phyloP scores from a whole-genome alignment of 2,888 invertebrate species.

The Microctonus brassicae region DNA sequence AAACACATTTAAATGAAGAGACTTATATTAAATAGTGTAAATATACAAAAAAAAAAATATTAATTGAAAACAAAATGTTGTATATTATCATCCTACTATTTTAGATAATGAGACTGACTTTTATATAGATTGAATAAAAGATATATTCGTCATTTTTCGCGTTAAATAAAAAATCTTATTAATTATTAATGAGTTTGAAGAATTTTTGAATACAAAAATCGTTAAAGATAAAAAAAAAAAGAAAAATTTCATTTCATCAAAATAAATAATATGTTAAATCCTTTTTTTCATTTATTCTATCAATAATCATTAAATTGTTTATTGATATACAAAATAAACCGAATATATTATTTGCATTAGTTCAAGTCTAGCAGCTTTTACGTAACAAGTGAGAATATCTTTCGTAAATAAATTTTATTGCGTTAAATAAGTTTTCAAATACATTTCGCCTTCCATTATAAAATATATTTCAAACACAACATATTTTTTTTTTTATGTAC shows the following conservation, averaged over 20 bases:
- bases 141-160: neutral
- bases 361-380: neutral
- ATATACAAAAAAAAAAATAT: constrained; percentile 7
- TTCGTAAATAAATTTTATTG: neutral
- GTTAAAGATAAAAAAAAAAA: neutral
- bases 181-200: too few species aligned
- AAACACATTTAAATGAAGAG: neutral
- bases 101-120: constrained; percentile 65
- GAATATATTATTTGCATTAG: neutral
- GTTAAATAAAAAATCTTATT: too few species aligned
- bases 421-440: neutral
- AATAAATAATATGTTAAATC: too few species aligned
- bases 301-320: neutral
- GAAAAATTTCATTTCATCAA: too few species aligned
- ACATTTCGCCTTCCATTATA: neutral
- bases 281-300: neutral
- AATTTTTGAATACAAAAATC: too few species aligned
- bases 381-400: neutral
- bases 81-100: constrained; percentile 31
- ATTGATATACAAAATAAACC: neutral
- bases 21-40: constrained; percentile 13
- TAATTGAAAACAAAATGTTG: neutral
- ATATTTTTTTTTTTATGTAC: neutral
- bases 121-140: constrained; percentile 41
- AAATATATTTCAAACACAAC: neutral